Conservation (phyloP, 2,888 invertebrate genomes). For the Agonopterix subpropinquella region DNA sequence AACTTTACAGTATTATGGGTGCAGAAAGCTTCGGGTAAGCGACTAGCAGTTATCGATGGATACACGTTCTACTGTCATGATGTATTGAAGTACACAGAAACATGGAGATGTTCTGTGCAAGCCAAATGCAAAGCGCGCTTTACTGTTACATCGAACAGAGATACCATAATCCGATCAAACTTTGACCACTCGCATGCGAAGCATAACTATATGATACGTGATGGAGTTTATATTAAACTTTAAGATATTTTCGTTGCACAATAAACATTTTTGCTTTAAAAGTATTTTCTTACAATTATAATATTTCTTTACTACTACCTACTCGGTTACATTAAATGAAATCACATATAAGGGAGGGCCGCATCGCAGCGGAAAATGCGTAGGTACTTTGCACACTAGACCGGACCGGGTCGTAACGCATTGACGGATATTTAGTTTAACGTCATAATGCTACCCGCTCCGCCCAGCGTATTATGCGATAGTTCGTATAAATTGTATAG, state of each 20-base stretch:
- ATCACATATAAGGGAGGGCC: too few species aligned
- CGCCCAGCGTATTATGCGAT: too few species aligned
- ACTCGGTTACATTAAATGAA: too few species aligned
- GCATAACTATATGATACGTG: conserved; percentile 7
- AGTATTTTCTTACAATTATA: too few species aligned
- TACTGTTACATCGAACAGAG: background rate
- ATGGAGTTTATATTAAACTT: conserved; percentile 6
- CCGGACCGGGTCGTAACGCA: too few species aligned
- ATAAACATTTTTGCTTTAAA: too few species aligned
- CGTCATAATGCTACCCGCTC: too few species aligned
- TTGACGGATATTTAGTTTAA: too few species aligned
- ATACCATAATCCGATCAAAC: background rate
- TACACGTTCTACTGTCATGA: conserved; percentile 11
- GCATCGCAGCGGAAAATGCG: too few species aligned
- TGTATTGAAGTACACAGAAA: background rate
- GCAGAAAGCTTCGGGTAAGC: conserved; percentile 5
- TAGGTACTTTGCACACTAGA: too few species aligned
- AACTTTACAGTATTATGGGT: conserved; percentile 10
- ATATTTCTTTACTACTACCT: too few species aligned
- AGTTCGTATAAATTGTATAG: too few species aligned
- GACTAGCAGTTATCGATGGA: conserved; percentile 8
- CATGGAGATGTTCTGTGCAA: background rate
- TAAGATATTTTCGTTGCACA: background rate
- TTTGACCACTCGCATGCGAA: conserved; percentile 13
- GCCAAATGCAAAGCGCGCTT: conserved; percentile 4